Evolutionary conservation across 2,888 invertebrate genomes (phyloP), one percentile per base, ranked within the genome.

Genomic region (Polyommatus iphigenia): DNA sequence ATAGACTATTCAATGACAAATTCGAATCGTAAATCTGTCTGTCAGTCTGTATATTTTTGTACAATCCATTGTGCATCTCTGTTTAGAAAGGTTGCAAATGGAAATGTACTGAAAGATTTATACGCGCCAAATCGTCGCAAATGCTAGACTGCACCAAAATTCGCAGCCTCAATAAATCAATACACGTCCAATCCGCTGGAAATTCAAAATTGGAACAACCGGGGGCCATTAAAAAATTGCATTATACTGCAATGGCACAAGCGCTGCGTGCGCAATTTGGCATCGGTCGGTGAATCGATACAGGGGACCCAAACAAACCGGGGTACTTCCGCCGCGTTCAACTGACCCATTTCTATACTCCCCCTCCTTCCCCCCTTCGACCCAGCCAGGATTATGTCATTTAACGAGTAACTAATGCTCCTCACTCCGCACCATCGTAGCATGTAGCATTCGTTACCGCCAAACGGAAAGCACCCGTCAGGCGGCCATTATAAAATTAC

Each of bases 291-390:
- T 76, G 85, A 89, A 91, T 93, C 93, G 89, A 93, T 93, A 93
- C 86, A 82, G 81, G 87, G 85, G 90, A 93, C 93, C 93, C 93
- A 93, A 93, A 93, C 93, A 93, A 92, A 90, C 89, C 85, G 84
- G 84, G 86, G 86, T 84, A 83, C 88, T 86, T 85, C 87, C 85
- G 82, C 85, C 87, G 87, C 87, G 87, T 90, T 90, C 91, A 87
- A 89, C 84, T 93, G 92, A 92, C 93, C 93, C 88, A 93, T 89
- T 90, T 83, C 89, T 86, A 84, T 81, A 81, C 82, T 86, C 84
- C 82, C 81, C 82, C 83, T 13, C 46, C 10, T 85, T 84, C 84
- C 80, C 1, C 41, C 83, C 83, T 82, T 81, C 84, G 83, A 84
- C 83, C 86, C 41, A 50, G 84, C 85, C 85, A 84, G 79, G 77